Base-by-base conservation (phyloP, 2,113 vertebrate species). In the Lepisosteus oculatus region DNA sequence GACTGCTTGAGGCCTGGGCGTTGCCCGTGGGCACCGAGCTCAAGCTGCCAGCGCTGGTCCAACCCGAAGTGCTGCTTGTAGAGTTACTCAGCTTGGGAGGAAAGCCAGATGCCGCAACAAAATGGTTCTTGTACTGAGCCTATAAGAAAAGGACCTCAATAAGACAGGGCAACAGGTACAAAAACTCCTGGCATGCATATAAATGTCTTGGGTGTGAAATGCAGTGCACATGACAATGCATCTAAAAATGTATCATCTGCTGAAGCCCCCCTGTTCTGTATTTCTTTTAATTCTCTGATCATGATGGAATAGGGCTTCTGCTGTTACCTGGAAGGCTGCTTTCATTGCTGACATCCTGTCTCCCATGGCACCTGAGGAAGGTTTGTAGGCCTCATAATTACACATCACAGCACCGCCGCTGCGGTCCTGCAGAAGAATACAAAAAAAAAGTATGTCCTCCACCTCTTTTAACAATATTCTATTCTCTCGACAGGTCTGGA, bases 111-210 rank as follows among this genome's bases (percentile, higher is more conserved):
- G 97, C 97, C 6, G 97, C 97, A 68, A 99, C 94, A 75, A 99
- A 99, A 85, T 98, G 97, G 81, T 96, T 99, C 80, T 99, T 99
- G 74, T 99, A 99, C 69, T 99, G 97, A 61, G 96, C 93, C 97
- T 99, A 55, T 45, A 41, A 13, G 70, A 59, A 65, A 75, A 9
- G 8, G 70, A 2, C 67, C 61, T 74, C 55, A 29, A 44, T 68
- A 14, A 59, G 17, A 51, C 2, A 59, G n/a, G 17, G 2, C 57
- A 14, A 8, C 12, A 59, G 47, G 47, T 51, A 51, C 4, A 9
- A 51, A 51, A 51, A 9, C 47, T 6, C 5, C 47, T 5, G 5
- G 17, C 14, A 64, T 17, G 15, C 43, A 2, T 51, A 51, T 6
- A 9, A 0, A 2, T 51, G 8, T 51, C 47, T 6, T 6, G 47